Evolutionary conservation across 2,888 invertebrate species (phyloP), one percentile per base, ranked within the genome.

Genomic region (Gymnoscelis rufifasciata): DNA sequence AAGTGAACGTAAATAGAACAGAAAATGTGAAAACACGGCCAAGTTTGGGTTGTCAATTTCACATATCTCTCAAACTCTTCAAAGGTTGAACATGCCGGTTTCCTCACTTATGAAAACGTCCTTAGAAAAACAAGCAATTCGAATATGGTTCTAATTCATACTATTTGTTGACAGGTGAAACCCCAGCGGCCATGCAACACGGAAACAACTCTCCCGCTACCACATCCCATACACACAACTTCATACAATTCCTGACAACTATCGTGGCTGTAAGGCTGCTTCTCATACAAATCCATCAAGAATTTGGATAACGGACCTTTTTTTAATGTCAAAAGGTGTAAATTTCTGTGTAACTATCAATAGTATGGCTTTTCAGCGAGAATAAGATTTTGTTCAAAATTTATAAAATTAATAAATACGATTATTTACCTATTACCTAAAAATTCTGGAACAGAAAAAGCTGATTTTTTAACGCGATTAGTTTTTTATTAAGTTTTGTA

Each of bases 121-220:
- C n/a, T n/a, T n/a, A n/a, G n/a, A n/a, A n/a, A n/a, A n/a, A n/a
- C n/a, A n/a, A n/a, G n/a, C n/a, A n/a, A n/a, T n/a, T n/a, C n/a
- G n/a, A n/a, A n/a, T n/a, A n/a, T n/a, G n/a, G n/a, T 26, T 7
- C 3, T 19, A 26, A 6, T 19, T 29, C 10, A 15, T 38, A 33
- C 1, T 28, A 6, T 0, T 45, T 65, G 65, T 74, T 64, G 47
- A 5, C 89, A 93, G 93, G 92, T 73, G 93, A 93, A 71, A 92
- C 92, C 29, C 92, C 92, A 52, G 93, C 93, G 15, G 93, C 93
- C 0, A 93, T 93, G 92, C 92, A 93, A 63, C 92, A 92, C 59
- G 92, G 92, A 31, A 92, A 92, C 73, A 91, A 87, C 48, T 83
- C 79, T 0, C 68, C 80, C 11, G 70, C 66, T 2, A 51, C 58